phyloP scores from a whole-genome alignment of 2,113 vertebrate genomes.

The Hippoglossus stenolepis region DNA sequence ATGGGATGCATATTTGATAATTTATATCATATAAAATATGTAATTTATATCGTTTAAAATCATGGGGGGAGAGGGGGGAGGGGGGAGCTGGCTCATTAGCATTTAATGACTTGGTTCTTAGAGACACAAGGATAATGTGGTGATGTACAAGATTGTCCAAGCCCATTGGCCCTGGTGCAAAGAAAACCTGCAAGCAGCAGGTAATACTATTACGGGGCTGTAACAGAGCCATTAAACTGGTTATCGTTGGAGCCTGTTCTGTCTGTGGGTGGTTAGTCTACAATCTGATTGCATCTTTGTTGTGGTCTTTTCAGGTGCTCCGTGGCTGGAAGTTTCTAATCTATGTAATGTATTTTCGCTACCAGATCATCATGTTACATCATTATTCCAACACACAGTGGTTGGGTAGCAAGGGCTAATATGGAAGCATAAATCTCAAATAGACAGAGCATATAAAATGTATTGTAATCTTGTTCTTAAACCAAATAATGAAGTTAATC shows the following conservation, averaged over 20 bases:
- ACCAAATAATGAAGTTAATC: not conserved
- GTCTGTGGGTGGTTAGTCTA: slow-evolving; percentile 19
- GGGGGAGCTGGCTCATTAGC: no score
- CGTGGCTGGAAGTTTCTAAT: slow-evolving; percentile 27
- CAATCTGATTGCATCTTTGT: slow-evolving; percentile 30
- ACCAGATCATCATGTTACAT: no score
- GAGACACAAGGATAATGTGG: slow-evolving; percentile 26
- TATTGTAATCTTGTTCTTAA: not conserved
- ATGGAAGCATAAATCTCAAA: not conserved
- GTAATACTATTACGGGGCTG: slow-evolving; percentile 43
- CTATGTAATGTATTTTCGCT: not conserved
- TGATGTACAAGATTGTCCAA: slow-evolving; percentile 16
- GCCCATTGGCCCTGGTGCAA: slow-evolving; percentile 1
- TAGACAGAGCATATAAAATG: not conserved
- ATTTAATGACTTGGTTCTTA: not conserved
- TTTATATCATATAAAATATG: no score
- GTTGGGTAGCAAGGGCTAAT: not conserved
- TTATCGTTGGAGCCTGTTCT: slow-evolving; percentile 23
- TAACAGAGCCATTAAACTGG: slow-evolving; percentile 28
- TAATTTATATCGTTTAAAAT: no score
- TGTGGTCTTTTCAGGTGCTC: slow-evolving; percentile 2
- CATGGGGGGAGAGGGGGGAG: no score
- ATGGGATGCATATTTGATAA: no score
- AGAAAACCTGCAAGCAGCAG: slow-evolving; percentile 43
- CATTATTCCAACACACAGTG: no score